Conservation (phyloP, 2,113 vertebrate genomes). For the Crotalus viridis region DNA sequence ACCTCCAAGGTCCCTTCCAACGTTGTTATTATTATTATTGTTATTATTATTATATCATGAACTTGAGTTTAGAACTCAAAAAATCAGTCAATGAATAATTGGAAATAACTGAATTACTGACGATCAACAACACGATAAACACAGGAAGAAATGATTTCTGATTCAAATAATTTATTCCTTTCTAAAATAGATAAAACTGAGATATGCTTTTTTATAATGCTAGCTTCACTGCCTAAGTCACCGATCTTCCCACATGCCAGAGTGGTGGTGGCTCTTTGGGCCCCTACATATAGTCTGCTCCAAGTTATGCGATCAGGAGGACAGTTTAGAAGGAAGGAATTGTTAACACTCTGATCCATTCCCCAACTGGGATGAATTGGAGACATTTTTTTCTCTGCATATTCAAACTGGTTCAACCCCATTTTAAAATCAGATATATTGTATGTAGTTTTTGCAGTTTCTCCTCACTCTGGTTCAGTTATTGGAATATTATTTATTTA, state of each 20-base stretch:
- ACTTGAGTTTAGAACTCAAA: not conserved
- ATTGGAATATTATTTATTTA: not conserved
- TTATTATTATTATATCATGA: not conserved
- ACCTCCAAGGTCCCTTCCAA: too few relatives aligned
- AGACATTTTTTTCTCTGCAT: too few relatives aligned
- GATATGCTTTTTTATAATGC: not conserved
- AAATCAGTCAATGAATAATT: not conserved
- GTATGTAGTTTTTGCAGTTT: not conserved
- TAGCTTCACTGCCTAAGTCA: not conserved
- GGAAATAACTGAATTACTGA: not conserved
- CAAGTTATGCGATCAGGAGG: not conserved
- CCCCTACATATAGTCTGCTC: not conserved
- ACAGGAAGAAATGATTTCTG: too few relatives aligned
- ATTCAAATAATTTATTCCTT: not conserved
- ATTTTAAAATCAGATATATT: not conserved
- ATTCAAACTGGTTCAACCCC: too few relatives aligned
- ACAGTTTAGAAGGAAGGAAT: not conserved
- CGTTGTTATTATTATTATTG: rapidly evolving
- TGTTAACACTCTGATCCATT: not conserved
- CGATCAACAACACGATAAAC: not conserved
- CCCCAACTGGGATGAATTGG: not conserved
- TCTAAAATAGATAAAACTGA: not conserved
- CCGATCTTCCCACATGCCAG: not conserved
- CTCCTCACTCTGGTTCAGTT: not conserved
- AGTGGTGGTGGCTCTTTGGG: not conserved